Percentiles rank a stretch among this genome's conserved stretches.
Conservation (phyloP, 2,797 vertebrate species). For the Ataeniobius toweri region DNA sequence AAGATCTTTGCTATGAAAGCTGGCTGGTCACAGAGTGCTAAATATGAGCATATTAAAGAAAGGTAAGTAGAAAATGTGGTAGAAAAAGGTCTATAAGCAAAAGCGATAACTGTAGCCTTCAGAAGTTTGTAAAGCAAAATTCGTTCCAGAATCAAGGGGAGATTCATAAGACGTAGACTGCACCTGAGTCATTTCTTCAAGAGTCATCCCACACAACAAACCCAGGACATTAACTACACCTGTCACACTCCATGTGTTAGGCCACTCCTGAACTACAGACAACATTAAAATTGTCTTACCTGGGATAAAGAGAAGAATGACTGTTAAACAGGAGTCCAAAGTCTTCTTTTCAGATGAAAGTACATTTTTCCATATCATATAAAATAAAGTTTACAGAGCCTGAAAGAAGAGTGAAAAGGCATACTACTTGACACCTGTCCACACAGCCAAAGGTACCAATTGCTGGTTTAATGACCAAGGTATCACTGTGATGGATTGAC, state of each 20-base stretch:
- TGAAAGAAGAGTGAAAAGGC: not conserved
- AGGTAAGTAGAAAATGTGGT: not conserved
- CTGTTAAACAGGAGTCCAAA: not conserved
- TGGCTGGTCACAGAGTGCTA: not conserved
- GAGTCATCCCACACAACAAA: not conserved
- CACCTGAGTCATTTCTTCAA: not conserved
- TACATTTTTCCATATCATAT: not conserved
- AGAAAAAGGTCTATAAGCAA: not conserved
- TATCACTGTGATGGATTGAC: not conserved
- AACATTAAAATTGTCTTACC: not conserved
- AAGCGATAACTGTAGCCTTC: not conserved
- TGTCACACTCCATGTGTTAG: not conserved
- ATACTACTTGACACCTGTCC: not conserved
- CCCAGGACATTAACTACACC: not conserved
- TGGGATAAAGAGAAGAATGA: not conserved
- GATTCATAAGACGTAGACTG: not conserved
- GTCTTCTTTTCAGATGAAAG: not conserved
- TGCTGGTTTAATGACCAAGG: not conserved
- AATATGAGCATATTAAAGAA: not conserved
- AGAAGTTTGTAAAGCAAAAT: not conserved
- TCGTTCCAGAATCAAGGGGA: not conserved
- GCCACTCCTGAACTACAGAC: not conserved
- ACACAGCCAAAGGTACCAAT: too few species aligned
- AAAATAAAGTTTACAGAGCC: not conserved
- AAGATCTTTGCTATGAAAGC: not conserved